Evolutionary conservation across 2,113 vertebrate genomes (phyloP).

Genomic region (Redunca redunca): DNA sequence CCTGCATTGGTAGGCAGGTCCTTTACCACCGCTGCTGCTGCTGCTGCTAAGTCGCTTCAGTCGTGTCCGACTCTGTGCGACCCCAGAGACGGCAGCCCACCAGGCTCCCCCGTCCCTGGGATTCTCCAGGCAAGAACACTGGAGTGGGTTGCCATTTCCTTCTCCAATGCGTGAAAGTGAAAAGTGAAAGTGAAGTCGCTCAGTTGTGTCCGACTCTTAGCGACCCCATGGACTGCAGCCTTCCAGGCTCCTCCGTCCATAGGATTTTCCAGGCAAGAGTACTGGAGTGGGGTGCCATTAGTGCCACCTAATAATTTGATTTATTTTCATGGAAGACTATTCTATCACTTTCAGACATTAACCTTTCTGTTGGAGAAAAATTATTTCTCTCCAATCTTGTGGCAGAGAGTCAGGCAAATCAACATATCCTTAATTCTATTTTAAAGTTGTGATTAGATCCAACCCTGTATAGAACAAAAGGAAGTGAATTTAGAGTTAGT

Average conservation of each 20-base stretch:
- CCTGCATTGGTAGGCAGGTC: background rate
- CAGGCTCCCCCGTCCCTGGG: no score
- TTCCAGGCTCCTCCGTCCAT: no score
- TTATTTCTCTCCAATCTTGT: constrained; percentile 24
- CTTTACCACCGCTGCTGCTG: background rate
- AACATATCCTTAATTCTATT: constrained; percentile 41
- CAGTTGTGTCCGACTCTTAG: rapidly evolving
- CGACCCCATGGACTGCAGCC: no score
- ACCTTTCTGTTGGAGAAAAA: constrained; percentile 23
- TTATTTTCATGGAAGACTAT: constrained; percentile 4
- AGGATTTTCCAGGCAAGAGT: no score
- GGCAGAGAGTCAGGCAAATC: constrained; percentile 37
- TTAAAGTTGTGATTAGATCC: constrained; percentile 48
- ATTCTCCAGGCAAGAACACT: no score
- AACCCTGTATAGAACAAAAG: constrained; percentile 44
- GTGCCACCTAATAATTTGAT: background rate
- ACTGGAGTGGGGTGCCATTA: no score
- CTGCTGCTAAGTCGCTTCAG: no score
- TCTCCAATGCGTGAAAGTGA: no score
- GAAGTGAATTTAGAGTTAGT: constrained; percentile 42
- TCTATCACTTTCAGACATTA: background rate
- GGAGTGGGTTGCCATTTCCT: no score
- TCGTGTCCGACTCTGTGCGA: rapidly evolving
- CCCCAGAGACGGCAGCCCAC: no score
- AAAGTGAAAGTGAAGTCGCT: no score